Conservation (phyloP, 1,140 invertebrate species). For the Bursaphelenchus mucronatus region DNA sequence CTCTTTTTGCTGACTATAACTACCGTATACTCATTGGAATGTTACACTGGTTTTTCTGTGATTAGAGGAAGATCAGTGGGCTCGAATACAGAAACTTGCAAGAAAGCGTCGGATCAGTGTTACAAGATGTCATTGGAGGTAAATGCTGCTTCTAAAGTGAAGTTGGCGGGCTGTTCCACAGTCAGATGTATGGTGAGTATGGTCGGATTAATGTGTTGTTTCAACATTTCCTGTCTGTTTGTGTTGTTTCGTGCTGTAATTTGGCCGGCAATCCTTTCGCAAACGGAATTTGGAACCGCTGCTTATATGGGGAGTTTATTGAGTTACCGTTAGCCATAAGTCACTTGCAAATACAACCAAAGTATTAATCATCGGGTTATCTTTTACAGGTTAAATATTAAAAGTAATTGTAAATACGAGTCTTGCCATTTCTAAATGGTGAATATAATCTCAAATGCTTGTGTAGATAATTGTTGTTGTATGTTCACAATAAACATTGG, state of each 20-base stretch:
- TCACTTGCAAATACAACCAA: too few relatives aligned
- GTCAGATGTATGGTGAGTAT: constrained; percentile 23
- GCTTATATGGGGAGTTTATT: too few relatives aligned
- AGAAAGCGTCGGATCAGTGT: constrained; percentile 34
- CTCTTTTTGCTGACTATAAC: constrained; percentile 14
- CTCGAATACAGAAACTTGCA: constrained; percentile 31
- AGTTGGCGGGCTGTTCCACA: constrained; percentile 27
- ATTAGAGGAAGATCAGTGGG: constrained; percentile 33
- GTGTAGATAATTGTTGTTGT: too few relatives aligned
- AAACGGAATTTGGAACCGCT: too few relatives aligned
- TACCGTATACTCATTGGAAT: constrained; percentile 21
- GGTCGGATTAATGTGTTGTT: constrained; percentile 1
- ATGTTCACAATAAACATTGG: neutral
- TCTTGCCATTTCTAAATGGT: too few relatives aligned
- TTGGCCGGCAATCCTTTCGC: too few relatives aligned
- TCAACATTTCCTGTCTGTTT: constrained; percentile 2
- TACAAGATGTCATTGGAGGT: constrained; percentile 25
- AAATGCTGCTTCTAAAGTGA: constrained; percentile 13
- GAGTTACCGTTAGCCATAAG: too few relatives aligned
- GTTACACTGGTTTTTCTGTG: constrained; percentile 32
- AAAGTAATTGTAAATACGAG: too few relatives aligned
- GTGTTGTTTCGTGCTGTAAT: neutral
- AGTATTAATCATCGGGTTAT: too few relatives aligned
- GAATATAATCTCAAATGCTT: too few relatives aligned
- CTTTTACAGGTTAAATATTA: too few relatives aligned